Base-by-base conservation (phyloP, 53 echinoderm and acorn worm genomes). In the Antedon mediterranea region DNA sequence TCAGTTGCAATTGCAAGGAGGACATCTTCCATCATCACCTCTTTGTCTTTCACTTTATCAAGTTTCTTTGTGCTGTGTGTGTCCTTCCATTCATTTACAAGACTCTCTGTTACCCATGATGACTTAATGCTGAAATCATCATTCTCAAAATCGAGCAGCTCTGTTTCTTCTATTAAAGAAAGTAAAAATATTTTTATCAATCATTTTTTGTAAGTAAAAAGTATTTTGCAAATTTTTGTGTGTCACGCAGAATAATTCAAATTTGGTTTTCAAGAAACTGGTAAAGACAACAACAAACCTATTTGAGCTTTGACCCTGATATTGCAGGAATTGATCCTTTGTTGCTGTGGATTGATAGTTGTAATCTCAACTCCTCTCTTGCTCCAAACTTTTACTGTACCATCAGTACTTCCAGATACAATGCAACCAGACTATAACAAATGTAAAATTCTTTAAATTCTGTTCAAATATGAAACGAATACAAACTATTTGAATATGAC, bases 361-460 rank as follows among this genome's bases (percentile, higher is more conserved):
- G 97, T 97, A 76, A 97, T 97, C 86, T 97, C 97, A 44, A 89
- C 86, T 41, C 97, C 97, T 43, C 84, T 83, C 43, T 97, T 92
- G 30, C 97, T 88, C 97, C 97, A 97, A 31, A 97, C 89, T 77
- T 92, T 92, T 32, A 92, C 85, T 20, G 89, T 74, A 1, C 87
- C 92, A 84, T 97, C 90, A 71, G 85, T 77, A 34, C 88, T 89
- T 15, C 89, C 89, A 0, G 97, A 92, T 44, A 97, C 88, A 0
- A 97, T 82, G 81, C 97, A 97, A 0, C 97, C 97, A 90, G 92
- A 88, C 97, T 93, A 81, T 7, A 75, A 72, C 44, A 31, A 30
- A 43, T 32, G 11, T 37, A 37, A 37, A 37, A 6, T 37, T 37
- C 37, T 37, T 11, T 37, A 37, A 37, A 37, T 4, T 4, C 11